A percentile compares a stretch with the other conserved stretches of the same genome.
Conservation (phyloP, 2,888 invertebrate genomes). For the Nipponacmea schrenckii region DNA sequence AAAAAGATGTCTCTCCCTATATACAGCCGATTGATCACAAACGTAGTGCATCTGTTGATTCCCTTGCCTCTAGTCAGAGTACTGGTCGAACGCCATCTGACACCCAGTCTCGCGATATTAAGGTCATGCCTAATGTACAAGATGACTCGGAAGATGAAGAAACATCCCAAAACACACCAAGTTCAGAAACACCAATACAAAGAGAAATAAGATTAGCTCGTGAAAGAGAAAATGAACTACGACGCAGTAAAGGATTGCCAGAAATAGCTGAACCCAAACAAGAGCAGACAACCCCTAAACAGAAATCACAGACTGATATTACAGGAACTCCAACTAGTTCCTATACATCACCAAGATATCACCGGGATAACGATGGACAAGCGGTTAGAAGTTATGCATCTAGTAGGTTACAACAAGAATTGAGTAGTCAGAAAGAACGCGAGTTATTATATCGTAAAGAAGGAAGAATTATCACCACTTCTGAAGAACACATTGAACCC, state of each 20-base stretch:
- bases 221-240: slow-evolving; percentile 71
- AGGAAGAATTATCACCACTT: slow-evolving; percentile 72
- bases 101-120: slow-evolving; percentile 24
- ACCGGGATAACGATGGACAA: slow-evolving; percentile 24
- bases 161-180: slow-evolving; percentile 22
- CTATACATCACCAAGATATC: slow-evolving; percentile 3
- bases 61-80: slow-evolving; percentile 42
- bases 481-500: slow-evolving; percentile 72
- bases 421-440: slow-evolving; percentile 84
- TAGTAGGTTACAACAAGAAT: slow-evolving; percentile 86
- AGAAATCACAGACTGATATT: slow-evolving; percentile 17
- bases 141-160: slow-evolving; percentile 18
- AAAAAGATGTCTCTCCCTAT: slow-evolving; percentile 47
- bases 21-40: slow-evolving; percentile 24
- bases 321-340: not conserved
- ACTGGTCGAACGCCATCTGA: slow-evolving; percentile 33
- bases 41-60: slow-evolving; percentile 42
- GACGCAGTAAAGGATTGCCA: slow-evolving; percentile 62
- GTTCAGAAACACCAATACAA: slow-evolving; percentile 71
- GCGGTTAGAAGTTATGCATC: slow-evolving; percentile 69
- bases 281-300: slow-evolving; percentile 16
- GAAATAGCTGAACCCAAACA: slow-evolving; percentile 38
- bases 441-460: slow-evolving; percentile 83
- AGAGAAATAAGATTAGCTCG: slow-evolving; percentile 70
- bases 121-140: slow-evolving; percentile 20